Evolutionary conservation across 2,888 invertebrate genomes (phyloP).

Genomic region (Auanema freiburgensis): DNA sequence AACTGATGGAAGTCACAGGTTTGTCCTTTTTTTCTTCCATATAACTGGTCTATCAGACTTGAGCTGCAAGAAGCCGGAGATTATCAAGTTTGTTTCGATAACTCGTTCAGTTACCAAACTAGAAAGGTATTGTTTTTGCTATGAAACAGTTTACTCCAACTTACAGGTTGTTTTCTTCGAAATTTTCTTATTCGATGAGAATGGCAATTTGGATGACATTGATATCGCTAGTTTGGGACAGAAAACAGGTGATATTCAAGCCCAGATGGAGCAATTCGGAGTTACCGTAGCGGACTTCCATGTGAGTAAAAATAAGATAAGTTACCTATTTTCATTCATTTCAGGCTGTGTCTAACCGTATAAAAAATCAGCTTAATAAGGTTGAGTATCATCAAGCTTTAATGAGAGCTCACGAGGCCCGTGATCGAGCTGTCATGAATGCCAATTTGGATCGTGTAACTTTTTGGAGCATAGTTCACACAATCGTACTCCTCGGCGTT

Average conservation of each 20-base stretch:
- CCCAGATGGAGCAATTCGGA: constrained; percentile 48
- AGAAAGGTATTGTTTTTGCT: constrained; percentile 71
- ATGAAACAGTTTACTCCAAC: background rate
- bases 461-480: constrained; percentile 77
- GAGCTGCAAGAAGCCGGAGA: constrained; percentile 71
- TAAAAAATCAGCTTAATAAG: constrained; percentile 57
- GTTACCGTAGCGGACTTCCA: constrained; percentile 53
- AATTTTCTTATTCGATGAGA: constrained; percentile 55
- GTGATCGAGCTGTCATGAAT: constrained; percentile 81
- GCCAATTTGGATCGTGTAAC: constrained; percentile 81
- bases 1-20: constrained; percentile 66
- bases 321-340: constrained; percentile 17
- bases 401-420: constrained; percentile 77
- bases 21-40: background rate
- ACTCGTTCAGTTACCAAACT: constrained; percentile 81
- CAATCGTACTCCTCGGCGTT: constrained; percentile 76
- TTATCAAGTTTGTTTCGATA: constrained; percentile 84
- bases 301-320: constrained; percentile 22
- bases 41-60: constrained; percentile 35
- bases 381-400: constrained; percentile 49
- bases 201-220: constrained; percentile 56
- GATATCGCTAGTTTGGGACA: constrained; percentile 34
- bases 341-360: constrained; percentile 43
- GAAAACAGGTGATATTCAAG: constrained; percentile 37
- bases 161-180: constrained; percentile 64